Base-by-base conservation (phyloP, 2,888 invertebrate species). In the Hypomecis atomaria region DNA sequence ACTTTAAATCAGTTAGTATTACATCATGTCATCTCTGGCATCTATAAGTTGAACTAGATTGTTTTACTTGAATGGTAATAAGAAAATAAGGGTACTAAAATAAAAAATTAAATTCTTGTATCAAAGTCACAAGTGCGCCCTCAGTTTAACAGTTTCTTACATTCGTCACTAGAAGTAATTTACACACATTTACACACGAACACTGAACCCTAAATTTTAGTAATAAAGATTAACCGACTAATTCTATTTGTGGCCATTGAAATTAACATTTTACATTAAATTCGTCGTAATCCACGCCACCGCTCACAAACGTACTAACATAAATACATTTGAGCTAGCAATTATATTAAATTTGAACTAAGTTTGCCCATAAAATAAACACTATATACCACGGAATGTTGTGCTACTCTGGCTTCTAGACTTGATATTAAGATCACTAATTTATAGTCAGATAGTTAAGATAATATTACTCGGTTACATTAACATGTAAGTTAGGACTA, bases 301-400 rank as follows among this genome's bases (percentile, higher is more conserved):
- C 44, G 43, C 13, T 59, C 53, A 38, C 42, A 45, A 56, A 49
- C 34, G 33, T 43, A 54, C 36, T 50, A 62, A 56, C 45, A 43
- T 36, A 13, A 61, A 61, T 49, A 58, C 37, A 38, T 59, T 45
- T 37, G 11, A 38, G 36, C 38, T 11, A 55, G 38, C 49, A 47
- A 63, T 63, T 44, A 59, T 40, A 59, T 59, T 52, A 53, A 62
- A 62, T 40, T 49, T 11, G 33, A 50, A 55, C 54, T 49, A 58
- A 59, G 59, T 58, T 64, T n/a, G 37, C n/a, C 8, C 59, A 45
- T 59, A 64, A 59, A 58, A 55, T 59, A 57, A 49, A 59, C 63
- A 59, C 54, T 57, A 38, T 48, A 43, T 7, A 36, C 44, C 59
- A 36, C 45, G 7, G 53, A 63, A 43, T 59, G 49, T 59, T 45